Evolutionary conservation across 2,888 invertebrate species (phyloP).

Genomic region (Pheosia gnoma): DNA sequence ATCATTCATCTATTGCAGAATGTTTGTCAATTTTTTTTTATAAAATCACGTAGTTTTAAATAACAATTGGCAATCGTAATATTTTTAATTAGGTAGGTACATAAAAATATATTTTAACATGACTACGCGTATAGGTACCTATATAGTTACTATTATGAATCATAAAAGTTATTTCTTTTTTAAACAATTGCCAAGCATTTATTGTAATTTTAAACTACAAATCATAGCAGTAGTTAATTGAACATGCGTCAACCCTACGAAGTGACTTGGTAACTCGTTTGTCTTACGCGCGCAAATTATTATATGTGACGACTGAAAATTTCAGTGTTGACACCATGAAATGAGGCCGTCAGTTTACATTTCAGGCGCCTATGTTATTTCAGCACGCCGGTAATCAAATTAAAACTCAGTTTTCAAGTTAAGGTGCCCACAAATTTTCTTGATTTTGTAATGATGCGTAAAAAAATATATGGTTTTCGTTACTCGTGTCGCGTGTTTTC

Average conservation of each 20-base stretch:
- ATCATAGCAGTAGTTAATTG: not conserved
- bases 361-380: conserved; percentile 31
- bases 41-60: not conserved
- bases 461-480: too few species aligned
- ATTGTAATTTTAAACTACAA: too few species aligned
- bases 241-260: conserved; percentile 43
- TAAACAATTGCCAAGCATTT: too few species aligned
- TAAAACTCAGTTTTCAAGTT: not conserved
- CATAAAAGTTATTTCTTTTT: too few species aligned
- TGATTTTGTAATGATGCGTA: too few species aligned
- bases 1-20: not conserved
- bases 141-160: too few species aligned
- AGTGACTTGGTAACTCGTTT: conserved; percentile 43
- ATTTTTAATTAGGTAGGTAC: too few species aligned
- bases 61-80: too few species aligned
- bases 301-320: conserved; percentile 53
- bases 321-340: conserved; percentile 45
- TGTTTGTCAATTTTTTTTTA: not conserved
- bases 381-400: not conserved
- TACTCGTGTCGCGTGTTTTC: too few species aligned
- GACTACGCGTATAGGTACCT: too few species aligned
- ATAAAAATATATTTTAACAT: too few species aligned
- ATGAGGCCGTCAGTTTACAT: conserved; percentile 39
- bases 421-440: too few species aligned
- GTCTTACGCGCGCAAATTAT: conserved; percentile 60